phyloP scores from a whole-genome alignment of 2,888 invertebrate genomes.

The Tolmerus cingulatus region DNA sequence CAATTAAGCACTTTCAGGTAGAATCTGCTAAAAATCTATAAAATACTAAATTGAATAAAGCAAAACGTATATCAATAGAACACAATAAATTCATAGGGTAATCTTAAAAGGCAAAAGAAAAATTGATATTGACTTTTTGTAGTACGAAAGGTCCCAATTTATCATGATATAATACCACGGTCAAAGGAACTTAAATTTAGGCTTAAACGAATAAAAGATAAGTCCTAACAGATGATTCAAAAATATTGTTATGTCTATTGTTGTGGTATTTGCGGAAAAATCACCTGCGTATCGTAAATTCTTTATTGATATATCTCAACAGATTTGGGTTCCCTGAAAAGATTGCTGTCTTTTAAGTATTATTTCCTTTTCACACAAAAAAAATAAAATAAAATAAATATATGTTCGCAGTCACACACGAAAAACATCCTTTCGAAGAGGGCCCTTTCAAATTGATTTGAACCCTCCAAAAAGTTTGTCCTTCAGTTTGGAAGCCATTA shows the following conservation, averaged over 20 bases:
- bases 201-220: neutral
- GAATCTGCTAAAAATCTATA: neutral
- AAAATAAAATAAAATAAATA: neutral
- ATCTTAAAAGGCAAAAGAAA: neutral
- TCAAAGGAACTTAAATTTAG: neutral
- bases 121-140: neutral
- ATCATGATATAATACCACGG: neutral
- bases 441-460: slow-evolving; percentile 10
- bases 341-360: neutral
- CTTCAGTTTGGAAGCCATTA: neutral
- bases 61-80: neutral
- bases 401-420: neutral
- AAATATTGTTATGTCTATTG: neutral
- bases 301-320: neutral
- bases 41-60: too few species aligned
- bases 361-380: neutral
- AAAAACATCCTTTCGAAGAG: neutral
- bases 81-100: neutral
- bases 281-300: neutral
- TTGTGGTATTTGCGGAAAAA: neutral
- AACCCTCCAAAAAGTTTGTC: neutral
- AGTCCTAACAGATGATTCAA: neutral
- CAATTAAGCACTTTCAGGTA: neutral
- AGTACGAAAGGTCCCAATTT: neutral
- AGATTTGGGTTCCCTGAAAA: neutral